Base-by-base conservation (phyloP, 2,113 vertebrate species). In the Spheniscus mendiculus region DNA sequence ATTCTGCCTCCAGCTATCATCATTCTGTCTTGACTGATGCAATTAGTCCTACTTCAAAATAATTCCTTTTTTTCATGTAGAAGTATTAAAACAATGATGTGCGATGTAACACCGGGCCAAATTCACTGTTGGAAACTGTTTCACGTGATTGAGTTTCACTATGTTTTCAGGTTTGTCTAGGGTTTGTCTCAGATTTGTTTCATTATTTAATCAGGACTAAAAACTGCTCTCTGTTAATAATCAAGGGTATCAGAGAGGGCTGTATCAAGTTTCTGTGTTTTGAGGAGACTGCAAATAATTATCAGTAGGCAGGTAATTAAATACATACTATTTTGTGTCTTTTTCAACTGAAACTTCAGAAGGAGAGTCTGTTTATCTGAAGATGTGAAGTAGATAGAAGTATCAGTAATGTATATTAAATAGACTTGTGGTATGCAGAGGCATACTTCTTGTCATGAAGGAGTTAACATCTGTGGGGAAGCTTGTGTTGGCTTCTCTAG, bases 261-360 rank as follows among this genome's bases (percentile, higher is more conserved):
- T 59, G 15, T 96, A 79, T 93, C 89, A 88, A 66, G n/a, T 96
- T 96, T 93, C 84, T 88, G 20, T 93, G 84, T 90, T 96, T 96
- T 94, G 74, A 87, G 91, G 92, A 93, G 89, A 72, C 73, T 70
- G 73, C 74, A 94, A 94, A 77, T 95, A 86, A 89, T 85, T 93
- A 87, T 85, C 87, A 56, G 66, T 49, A 73, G 62, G 14, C 1
- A 2, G 29, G 53, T 95, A 95, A 95, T 89, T 72, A 93, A 87
- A 94, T 81, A 52, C n/a, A 2, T 47, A 20, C 55, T 69, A 11
- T 45, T 87, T 61, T 87, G 56, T 95, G 70, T 87, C 62, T 77
- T n/a, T 87, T 82, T 63, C 66, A 82, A 38, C 73, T 83, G 87
- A 95, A 94, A 96, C 90, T 96, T 91, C 93, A 93, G 86, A 90